phyloP scores from a whole-genome alignment of 2,888 invertebrate genomes.

The Ichneumoninae sp. region DNA sequence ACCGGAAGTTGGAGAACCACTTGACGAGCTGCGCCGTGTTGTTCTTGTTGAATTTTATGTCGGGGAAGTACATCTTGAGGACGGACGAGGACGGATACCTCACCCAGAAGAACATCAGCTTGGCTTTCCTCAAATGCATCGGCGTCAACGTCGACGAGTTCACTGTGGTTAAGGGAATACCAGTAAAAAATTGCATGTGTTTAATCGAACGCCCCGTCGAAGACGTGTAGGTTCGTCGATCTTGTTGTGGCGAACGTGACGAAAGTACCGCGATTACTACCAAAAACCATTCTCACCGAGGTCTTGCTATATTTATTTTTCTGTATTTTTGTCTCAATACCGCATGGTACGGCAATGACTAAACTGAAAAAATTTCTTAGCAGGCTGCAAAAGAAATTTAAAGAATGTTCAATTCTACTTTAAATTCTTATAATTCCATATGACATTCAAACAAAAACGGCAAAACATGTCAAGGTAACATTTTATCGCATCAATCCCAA shows the following conservation, averaged over 20 bases:
- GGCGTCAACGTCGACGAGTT: conserved; percentile 98
- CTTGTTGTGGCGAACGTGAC: conserved; percentile 32
- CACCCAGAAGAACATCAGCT: conserved; percentile 99
- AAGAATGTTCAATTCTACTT: too few relatives aligned
- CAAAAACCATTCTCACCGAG: background rate
- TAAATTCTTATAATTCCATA: too few relatives aligned
- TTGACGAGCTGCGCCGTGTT: conserved; percentile 99
- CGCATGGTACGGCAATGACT: too few relatives aligned
- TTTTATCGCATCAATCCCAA: too few relatives aligned
- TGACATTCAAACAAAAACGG: too few relatives aligned
- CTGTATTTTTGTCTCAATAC: too few relatives aligned
- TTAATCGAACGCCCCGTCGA: background rate
- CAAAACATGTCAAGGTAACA: too few relatives aligned
- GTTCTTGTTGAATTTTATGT: conserved; percentile 99
- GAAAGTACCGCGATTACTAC: background rate
- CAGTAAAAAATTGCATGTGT: conserved; percentile 57
- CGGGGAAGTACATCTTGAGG: conserved; percentile 99
- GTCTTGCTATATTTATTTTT: background rate
- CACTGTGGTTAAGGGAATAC: conserved; percentile 93
- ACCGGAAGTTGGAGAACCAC: conserved; percentile 99
- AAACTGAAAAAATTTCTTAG: too few relatives aligned
- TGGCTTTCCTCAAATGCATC: conserved; percentile 99
- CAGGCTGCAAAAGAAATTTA: too few relatives aligned
- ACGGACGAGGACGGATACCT: conserved; percentile 99
- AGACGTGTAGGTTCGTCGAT: background rate